A percentile compares a stretch with the other conserved stretches of the same genome.
Evolutionary conservation across 2,797 vertebrate species (phyloP).

Genomic region (Macropus fuliginosus): DNA sequence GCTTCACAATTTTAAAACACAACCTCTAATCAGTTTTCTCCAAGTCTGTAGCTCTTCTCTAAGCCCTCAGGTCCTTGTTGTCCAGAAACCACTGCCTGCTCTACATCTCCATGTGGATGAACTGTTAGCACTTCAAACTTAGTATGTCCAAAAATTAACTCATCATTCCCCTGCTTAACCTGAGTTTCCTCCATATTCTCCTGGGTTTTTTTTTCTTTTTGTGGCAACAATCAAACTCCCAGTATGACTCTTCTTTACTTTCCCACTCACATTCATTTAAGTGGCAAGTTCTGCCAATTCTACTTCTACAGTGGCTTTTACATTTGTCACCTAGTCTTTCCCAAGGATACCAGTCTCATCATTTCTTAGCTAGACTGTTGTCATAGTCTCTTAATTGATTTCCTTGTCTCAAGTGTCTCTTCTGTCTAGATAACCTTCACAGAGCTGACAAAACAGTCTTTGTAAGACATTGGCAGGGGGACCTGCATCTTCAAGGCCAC

Average conservation of each 20-base stretch:
- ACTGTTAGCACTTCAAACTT: not conserved
- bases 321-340: not conserved
- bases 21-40: not conserved
- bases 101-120: not conserved
- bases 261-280: not conserved
- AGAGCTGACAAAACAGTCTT: not conserved
- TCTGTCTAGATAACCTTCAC: not conserved
- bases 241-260: not conserved
- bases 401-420: not conserved
- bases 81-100: not conserved
- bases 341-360: not conserved
- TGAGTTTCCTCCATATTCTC: not conserved
- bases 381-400: not conserved
- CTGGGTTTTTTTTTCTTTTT: not conserved
- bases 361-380: not conserved
- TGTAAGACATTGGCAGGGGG: not conserved
- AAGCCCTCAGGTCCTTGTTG: not conserved
- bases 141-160: not conserved
- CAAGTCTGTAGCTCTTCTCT: not conserved
- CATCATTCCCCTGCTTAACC: not conserved
- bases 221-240: not conserved
- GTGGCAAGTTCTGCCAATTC: not conserved
- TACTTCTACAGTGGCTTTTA: not conserved
- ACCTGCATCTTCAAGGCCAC: too few species aligned
- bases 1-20: not conserved